Evolutionary conservation across 2,797 vertebrate genomes (phyloP), one percentile per base, ranked within the genome.

Genomic region (Pangasius larnaudii): DNA sequence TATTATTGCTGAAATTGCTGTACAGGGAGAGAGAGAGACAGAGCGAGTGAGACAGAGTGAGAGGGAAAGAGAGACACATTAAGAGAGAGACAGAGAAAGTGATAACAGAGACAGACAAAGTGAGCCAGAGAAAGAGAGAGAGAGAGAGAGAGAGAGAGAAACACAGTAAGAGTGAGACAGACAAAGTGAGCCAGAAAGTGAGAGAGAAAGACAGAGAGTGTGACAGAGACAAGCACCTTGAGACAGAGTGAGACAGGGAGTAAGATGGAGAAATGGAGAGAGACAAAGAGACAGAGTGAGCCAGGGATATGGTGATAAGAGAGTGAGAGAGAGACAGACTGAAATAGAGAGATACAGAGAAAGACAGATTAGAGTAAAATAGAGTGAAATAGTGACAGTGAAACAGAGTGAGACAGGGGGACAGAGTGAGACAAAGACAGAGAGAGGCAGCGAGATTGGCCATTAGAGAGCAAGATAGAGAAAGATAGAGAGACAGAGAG

Each of bases 1-100:
- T 99, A 93, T 99, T 99, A 92, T 99, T 99, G 94, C 98, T 99
- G 81, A 99, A 94, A 91, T 99, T 99, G 95, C 98, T 99, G 94
- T 95, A 95, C 92, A 96, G 22, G 0, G 18, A 27, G 36, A 63
- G 19, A 63, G 19, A 49, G 36, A 33, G 30, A 24, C 8, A 79
- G 30, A 80, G 77, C 24, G 18, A 36, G 51, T 58, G 16, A 80
- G 51, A 36, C 19, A 36, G 11, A 74, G 0, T 16, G 8, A 36
- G 51, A 58, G 16, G 58, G 51, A 36, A 10, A 36, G 11, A 81
- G 4, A 81, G 30, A 1, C 9, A 39, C 18, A 58, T 4, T 24
- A 30, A 36, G 8, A 58, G 9, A 59, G 11, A 36, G n/a, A 80
- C 18, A 79, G 5, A 33, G 14, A 56, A 4, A 79, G 6, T 36